Percentiles rank a stretch among this genome's conserved stretches.
Evolutionary conservation across 2,888 invertebrate genomes (phyloP).

Genomic region (Scaptomyza flava): DNA sequence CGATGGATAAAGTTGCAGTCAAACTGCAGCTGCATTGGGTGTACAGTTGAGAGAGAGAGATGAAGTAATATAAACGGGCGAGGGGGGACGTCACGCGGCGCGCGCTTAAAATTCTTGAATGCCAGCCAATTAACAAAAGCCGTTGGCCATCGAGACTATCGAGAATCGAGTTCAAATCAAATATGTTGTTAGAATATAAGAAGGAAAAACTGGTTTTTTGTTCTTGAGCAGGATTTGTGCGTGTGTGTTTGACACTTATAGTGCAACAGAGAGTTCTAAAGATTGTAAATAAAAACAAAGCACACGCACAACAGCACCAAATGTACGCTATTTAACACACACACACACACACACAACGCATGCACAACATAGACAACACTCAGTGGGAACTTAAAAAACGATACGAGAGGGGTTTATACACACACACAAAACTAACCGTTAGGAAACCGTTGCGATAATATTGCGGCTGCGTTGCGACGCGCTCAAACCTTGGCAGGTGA

Average conservation of each 20-base stretch:
- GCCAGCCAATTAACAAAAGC: conserved; percentile 56
- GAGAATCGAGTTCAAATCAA: conserved; percentile 49
- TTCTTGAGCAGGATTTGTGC: conserved; percentile 44
- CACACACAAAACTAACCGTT: conserved; percentile 32
- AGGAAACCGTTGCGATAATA: conserved; percentile 41
- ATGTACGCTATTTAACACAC: conserved; percentile 47
- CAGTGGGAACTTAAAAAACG: conserved; percentile 6
- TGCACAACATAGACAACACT: conserved; percentile 26
- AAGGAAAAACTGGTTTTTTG: conserved; percentile 46
- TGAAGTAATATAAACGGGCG: not conserved
- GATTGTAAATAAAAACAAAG: conserved; percentile 62
- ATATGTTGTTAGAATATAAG: conserved; percentile 32
- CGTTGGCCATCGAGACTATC: conserved; percentile 39
- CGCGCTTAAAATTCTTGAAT: conserved; percentile 71
- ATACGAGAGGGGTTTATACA: conserved; percentile 3
- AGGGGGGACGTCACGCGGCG: conserved; percentile 57
- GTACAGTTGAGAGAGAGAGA: not conserved
- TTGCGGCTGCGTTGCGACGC: conserved; percentile 75
- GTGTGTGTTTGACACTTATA: conserved; percentile 7
- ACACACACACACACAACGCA: conserved; percentile 23
- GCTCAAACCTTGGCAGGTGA: conserved; percentile 80
- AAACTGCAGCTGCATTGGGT: conserved; percentile 29
- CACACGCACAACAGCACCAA: conserved; percentile 49
- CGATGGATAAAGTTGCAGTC: conserved; percentile 45
- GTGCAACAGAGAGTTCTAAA: conserved; percentile 23